Evolutionary conservation across 2,888 invertebrate species (phyloP).

Genomic region (Oeneis ivallda): DNA sequence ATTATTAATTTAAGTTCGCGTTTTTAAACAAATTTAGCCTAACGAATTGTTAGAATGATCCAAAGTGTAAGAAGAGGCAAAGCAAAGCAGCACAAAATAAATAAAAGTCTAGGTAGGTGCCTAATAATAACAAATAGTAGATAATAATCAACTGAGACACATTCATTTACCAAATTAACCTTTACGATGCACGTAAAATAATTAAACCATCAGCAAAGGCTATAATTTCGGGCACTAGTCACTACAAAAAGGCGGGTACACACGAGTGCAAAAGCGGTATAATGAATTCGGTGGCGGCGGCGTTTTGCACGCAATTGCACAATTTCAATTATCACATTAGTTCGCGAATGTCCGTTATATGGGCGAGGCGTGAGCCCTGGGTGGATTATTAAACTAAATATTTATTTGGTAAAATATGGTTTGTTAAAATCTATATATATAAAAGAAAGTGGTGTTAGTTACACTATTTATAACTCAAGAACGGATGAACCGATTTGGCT

Average conservation of each 20-base stretch:
- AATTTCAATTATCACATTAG: constrained; percentile 82
- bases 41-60: no score
- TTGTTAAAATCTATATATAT: no score
- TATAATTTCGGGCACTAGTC: constrained; percentile 55
- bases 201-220: constrained; percentile 66
- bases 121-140: background rate
- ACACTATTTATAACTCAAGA: no score
- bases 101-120: background rate
- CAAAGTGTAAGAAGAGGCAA: no score
- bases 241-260: constrained; percentile 53
- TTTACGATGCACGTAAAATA: constrained; percentile 53
- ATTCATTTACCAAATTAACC: constrained; percentile 24
- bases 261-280: constrained; percentile 66
- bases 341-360: constrained; percentile 55
- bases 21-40: no score
- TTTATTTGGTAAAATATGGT: no score
- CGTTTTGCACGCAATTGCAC: constrained; percentile 82
- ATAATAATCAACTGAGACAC: constrained; percentile 8
- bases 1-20: no score
- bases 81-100: background rate
- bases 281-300: constrained; percentile 75
- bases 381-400: no score
- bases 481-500: no score
- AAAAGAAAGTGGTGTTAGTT: no score
- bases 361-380: constrained; percentile 44